Conservation (phyloP, 2,113 vertebrate genomes). For the Agelaius tricolor region DNA sequence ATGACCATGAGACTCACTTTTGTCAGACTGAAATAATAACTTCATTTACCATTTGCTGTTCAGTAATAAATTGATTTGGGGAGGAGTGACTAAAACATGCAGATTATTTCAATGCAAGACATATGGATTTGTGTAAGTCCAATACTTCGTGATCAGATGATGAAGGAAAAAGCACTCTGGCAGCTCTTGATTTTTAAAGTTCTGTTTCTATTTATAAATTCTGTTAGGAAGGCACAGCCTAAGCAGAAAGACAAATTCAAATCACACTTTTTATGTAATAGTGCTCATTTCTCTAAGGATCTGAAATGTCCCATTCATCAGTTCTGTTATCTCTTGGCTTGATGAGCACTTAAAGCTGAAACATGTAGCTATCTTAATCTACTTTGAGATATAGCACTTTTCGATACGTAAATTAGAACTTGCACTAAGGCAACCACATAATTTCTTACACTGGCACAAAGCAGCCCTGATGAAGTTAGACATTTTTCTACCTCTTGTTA, state of each 20-base stretch:
- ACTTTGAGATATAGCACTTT: background rate
- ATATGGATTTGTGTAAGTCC: constrained; percentile 23
- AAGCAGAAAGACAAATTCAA: constrained; percentile 54
- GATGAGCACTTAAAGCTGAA: constrained; percentile 60
- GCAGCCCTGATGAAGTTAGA: background rate
- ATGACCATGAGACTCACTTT: background rate
- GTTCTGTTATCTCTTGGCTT: constrained; percentile 46
- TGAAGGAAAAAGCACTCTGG: background rate
- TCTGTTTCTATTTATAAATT: constrained; percentile 59
- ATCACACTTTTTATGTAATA: constrained; percentile 57
- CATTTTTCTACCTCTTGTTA: background rate
- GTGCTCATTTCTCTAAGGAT: constrained; percentile 53
- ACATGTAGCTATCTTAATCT: constrained; percentile 52
- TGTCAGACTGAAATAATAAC: background rate
- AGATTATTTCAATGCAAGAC: constrained; percentile 3
- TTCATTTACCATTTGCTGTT: constrained; percentile 13
- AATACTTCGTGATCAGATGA: background rate
- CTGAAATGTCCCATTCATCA: constrained; percentile 63
- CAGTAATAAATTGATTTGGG: constrained; percentile 38
- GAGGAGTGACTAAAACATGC: constrained; percentile 8
- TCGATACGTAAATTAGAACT: constrained; percentile 33
- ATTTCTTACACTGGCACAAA: background rate
- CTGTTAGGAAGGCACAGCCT: constrained; percentile 22
- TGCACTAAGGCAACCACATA: background rate
- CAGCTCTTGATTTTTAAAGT: constrained; percentile 45